phyloP scores from a whole-genome alignment of 2,888 invertebrate genomes.

The Lathronympha strigana region DNA sequence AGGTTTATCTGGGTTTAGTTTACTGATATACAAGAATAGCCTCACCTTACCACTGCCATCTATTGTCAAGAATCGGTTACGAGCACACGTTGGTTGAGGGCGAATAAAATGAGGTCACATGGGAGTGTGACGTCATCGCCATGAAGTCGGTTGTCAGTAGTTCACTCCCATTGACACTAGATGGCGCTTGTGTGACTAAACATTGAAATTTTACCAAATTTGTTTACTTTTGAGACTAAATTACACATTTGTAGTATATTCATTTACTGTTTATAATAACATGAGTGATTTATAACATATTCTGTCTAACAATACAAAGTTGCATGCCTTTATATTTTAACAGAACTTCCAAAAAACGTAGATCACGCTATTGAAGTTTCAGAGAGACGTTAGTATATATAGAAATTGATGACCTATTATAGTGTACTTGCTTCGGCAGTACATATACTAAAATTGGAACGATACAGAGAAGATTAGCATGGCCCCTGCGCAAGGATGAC shows the following conservation, averaged over 20 bases:
- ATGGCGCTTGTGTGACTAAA: constrained; percentile 11
- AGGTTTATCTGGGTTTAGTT: too few species aligned
- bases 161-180: constrained; percentile 5
- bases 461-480: constrained; percentile 73
- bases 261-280: neutral
- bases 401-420: rapidly evolving
- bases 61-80: neutral
- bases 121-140: neutral
- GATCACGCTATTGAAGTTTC: constrained; percentile 47
- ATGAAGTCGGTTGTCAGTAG: neutral
- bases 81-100: neutral
- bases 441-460: constrained; percentile 73
- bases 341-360: constrained; percentile 28
- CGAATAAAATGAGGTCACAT: neutral
- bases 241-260: neutral
- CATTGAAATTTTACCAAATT: neutral
- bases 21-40: too few species aligned
- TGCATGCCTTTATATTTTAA: neutral
- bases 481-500: constrained; percentile 75
- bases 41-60: constrained; percentile 1
- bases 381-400: constrained; percentile 30
- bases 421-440: constrained; percentile 69
- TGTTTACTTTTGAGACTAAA: neutral
- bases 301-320: rapidly evolving
- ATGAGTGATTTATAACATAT: neutral